Base-by-base conservation (phyloP, 2,888 invertebrate genomes). In the Tricholauxania praeusta region DNA sequence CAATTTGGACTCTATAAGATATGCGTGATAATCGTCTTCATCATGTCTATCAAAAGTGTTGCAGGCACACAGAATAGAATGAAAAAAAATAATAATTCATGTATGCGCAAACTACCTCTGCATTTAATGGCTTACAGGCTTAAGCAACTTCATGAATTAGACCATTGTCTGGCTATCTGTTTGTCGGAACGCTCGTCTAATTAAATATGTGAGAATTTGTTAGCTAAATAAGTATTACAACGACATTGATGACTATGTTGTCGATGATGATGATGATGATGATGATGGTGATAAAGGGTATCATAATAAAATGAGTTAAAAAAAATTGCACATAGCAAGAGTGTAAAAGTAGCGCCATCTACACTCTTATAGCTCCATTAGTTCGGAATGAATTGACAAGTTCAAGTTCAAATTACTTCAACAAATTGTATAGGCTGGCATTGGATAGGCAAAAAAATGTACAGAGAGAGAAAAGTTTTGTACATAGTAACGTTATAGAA, bases 181-280 rank as follows among this genome's bases (percentile, higher is more conserved):
- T 22, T 55, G 17, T 55, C 55, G 55, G 55, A 17, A 39, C 19
- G 55, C 7, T 55, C 57, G n/a, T 62, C 60, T 32, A 70, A 60
- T 70, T 70, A 70, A 70, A 60, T 62, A 70, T 62, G 67, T 68
- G 69, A 62, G 69, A 70, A 70, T 49, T 62, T 62, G 51, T 39
- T 48, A 57, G 48, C 14, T 22, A 57, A 47, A 63, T 39, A 63
- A 12, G 39, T 47, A 47, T 15, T 32, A 49, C 6, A 19, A 63
- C 6, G 65, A 17, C 19, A 48, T 15, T 65, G 6, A 51, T 51
- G 12, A 51, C 52, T 51, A 17, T 51, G 19, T 49, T 65, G 65
- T 15, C 22, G 52, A 49, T 65, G 28, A 19, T 12, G 51, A 3
- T 64, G 22, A 6, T 32, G 12, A 65, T 65, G 65, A 49, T 52